Percentiles rank a stretch among this genome's conserved stretches.
Evolutionary conservation across 2,888 invertebrate species (phyloP).

Genomic region (Stratiomys singularior): DNA sequence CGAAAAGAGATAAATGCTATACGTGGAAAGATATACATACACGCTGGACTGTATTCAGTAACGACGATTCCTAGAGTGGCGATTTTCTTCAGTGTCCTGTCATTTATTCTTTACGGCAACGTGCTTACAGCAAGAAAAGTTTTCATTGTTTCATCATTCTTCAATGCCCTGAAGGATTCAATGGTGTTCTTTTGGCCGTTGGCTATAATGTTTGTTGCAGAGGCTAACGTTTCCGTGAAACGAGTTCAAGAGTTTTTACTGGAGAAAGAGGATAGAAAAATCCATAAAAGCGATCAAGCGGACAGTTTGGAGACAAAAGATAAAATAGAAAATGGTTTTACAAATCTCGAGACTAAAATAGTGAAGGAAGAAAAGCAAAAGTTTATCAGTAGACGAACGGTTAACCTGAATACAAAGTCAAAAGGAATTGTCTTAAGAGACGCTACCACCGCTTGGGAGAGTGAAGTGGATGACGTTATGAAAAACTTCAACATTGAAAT

Average conservation of each 20-base stretch:
- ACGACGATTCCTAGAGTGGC: conserved; percentile 84
- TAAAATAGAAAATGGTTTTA: conserved; percentile 41
- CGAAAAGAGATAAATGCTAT: conserved; percentile 77
- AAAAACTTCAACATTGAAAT: conserved; percentile 48
- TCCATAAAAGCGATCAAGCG: conserved; percentile 51
- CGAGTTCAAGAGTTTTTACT: conserved; percentile 76
- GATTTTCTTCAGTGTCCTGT: conserved; percentile 78
- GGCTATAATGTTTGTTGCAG: conserved; percentile 80
- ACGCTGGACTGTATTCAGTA: conserved; percentile 76
- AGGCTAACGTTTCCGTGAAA: conserved; percentile 78
- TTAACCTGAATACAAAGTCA: conserved; percentile 34
- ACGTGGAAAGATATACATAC: conserved; percentile 73
- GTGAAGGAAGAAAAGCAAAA: conserved; percentile 2
- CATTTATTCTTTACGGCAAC: conserved; percentile 74
- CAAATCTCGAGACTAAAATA: conserved; percentile 46
- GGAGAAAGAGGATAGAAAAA: conserved; percentile 57
- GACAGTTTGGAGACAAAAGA: conserved; percentile 52
- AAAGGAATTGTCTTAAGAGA: conserved; percentile 46
- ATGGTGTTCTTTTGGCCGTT: conserved; percentile 84
- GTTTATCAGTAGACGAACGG: conserved; percentile 9
- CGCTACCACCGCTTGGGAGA: conserved; percentile 47
- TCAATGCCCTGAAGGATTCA: conserved; percentile 80
- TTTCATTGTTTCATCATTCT: conserved; percentile 83
- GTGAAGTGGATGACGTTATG: conserved; percentile 38
- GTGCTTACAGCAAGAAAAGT: conserved; percentile 79